Base-by-base conservation (phyloP, 2,888 invertebrate genomes). In the Bellardia bayeri region DNA sequence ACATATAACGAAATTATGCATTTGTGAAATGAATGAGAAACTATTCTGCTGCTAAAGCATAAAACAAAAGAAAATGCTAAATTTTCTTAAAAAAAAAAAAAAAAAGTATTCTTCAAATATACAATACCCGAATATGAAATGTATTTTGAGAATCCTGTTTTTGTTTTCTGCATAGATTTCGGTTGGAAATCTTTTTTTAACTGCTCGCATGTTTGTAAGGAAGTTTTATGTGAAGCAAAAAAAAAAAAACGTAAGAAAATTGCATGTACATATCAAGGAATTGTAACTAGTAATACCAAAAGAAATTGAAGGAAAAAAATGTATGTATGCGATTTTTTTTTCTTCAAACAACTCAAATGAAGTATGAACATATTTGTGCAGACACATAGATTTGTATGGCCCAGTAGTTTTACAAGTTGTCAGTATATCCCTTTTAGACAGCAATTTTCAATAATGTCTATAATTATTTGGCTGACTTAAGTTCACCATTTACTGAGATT, bases 1-100 rank as follows among this genome's bases (percentile, higher is more conserved):
- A 68, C 49, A 45, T 56, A 71, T 49, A 82, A 82, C 54, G 13
- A 74, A 84, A 80, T 85, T 85, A 85, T 80, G 80, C 74, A 74
- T 85, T 74, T 79, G 3, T 30, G 13, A 11, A 49, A 40, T n/a
- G 40, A 13, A 71, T 40, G 14, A 51, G 66, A 68, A 74, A 76
- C 58, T 80, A 16, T 80, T 82, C 23, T 72, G 51, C 71, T 82
- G 82, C 72, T 56, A 63, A 80, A 37, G 63, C 33, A 69, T 23
- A 78, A 81, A 82, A 74, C 51, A 82, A 75, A 72, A 84, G 56
- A 58, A 64, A 56, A 71, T 51, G 16, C 13, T 51, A 56, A 42
- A 64, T 72, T 74, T 37, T 40, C 3, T 75, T n/a, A n/a, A n/a
- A n/a, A n/a, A n/a, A n/a, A 23, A 23, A 23, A 23, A 63, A 66